Evolutionary conservation across 2,113 vertebrate genomes (phyloP), one percentile per base, ranked within the genome.

Genomic region (Anser cygnoides): DNA sequence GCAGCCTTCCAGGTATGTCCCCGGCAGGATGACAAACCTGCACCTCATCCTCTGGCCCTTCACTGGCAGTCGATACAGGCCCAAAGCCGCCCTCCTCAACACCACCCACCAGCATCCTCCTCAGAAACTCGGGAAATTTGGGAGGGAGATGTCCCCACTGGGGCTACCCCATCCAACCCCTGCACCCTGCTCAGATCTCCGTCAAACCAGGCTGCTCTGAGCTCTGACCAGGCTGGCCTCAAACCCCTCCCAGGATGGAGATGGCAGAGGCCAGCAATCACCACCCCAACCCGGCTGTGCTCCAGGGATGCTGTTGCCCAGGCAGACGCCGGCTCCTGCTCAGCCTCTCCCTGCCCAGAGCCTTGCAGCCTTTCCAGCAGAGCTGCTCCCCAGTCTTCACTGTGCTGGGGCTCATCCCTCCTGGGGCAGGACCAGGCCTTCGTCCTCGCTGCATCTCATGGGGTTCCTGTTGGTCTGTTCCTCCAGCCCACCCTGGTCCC

Each of bases 1-100:
- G 50, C 93, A 97, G 44, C 73, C 50, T 50, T 21, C 54, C 54
- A 88, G 54, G 97, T 97, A 96, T 33, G 95, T 96, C 43, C 54
- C 54, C 63, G 62, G 49, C 61, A 83, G 50, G 35, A 43, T 3
- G 50, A 29, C 4, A 37, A 54, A 90, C 31, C 79, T 83, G 59
- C 13, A 49, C 4, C 59, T 70, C 5, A 0, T 17, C 35, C 55
- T 76, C n/a, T 49, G 54, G 41, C 33, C 43, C 74, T 44, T 6
- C 0, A 0, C 63, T 66, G 52, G 11, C 68, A 28, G 11, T 29
- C 13, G 46, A 78, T 35, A 23, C 23, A 41, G 62, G 49, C 31
- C 81, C 49, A 74, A 58, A 90, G 4, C 12, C 0, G 0, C 35
- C 41, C 20, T 28, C 18, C 73, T 35, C 25, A 67, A 63, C 84